Evolutionary conservation across 2,888 invertebrate species (phyloP), one percentile per base, ranked within the genome.

Genomic region (Acleris cristana): DNA sequence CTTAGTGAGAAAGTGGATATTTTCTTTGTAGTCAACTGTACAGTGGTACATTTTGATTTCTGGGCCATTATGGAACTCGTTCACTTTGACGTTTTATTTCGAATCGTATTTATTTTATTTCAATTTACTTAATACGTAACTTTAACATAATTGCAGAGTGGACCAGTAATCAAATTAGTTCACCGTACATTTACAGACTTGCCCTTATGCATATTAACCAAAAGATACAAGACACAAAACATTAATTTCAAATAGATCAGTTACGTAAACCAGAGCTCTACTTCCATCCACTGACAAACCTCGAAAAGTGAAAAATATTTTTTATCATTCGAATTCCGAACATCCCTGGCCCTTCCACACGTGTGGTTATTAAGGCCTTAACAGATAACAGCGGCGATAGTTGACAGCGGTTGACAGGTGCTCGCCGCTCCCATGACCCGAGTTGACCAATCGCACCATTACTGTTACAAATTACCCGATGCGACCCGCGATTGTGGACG

Each of bases 401-500:
- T 78, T 81, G 85, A 84, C 86, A 84, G 74, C 81, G 82, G 81
- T 75, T 82, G 86, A 86, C 88, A 87, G 87, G 84, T 86, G 87
- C 74, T 70, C 73, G 57, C 66, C 75, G 81, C 80, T 88, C 88
- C 87, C 86, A 85, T 85, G 83, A 83, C 82, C 84, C 80, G 79
- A 26, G 68, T 77, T 82, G 84, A 83, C 86, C 86, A 83, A 83
- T 84, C 80, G 80, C 79, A 72, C 80, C 83, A 85, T 86, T 84
- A 84, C 79, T 78, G 79, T 80, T 85, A 88, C 88, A 88, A 88
- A 88, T 88, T 84, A 83, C 85, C 77, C 75, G 84, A 85, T 86
- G 73, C 77, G 73, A 81, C 78, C 78, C 66, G 74, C 73, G 84
- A 87, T 85, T 86, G 82, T 80, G 74, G 73, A 71, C 65, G 72